phyloP scores from a whole-genome alignment of 2,113 vertebrate genomes.

The Urocolius indicus region DNA sequence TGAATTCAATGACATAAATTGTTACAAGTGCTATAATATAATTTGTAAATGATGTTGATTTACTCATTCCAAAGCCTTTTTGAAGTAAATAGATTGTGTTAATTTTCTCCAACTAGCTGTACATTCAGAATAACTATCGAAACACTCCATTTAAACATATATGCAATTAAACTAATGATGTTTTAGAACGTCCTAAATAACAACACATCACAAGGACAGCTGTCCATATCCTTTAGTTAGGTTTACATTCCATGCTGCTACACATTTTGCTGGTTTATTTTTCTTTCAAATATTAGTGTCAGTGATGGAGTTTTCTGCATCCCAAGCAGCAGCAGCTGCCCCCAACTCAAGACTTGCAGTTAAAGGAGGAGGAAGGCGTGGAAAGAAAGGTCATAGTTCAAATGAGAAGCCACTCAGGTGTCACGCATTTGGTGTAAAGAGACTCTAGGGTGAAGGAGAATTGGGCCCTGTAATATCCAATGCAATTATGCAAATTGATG shows the following conservation, averaged over 20 bases:
- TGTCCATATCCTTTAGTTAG: constrained; percentile 48
- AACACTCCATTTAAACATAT: constrained; percentile 66
- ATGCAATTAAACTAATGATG: constrained; percentile 70
- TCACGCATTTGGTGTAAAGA: neutral
- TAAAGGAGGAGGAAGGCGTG: neutral
- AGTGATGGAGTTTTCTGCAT: neutral
- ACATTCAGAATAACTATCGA: constrained; percentile 39
- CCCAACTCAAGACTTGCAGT: neutral
- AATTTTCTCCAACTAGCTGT: constrained; percentile 67
- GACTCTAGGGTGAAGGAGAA: neutral
- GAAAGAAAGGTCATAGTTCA: neutral
- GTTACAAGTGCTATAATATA: constrained; percentile 37
- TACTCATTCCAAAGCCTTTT: constrained; percentile 55
- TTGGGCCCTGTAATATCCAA: neutral
- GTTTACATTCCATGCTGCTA: neutral
- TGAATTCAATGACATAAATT: constrained; percentile 26
- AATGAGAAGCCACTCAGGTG: neutral
- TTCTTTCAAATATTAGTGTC: neutral
- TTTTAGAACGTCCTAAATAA: constrained; percentile 66
- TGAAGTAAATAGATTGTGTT: constrained; percentile 63
- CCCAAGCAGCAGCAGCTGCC: neutral
- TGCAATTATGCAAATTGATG: neutral
- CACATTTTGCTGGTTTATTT: neutral
- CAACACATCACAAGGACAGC: constrained; percentile 55
- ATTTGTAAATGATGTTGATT: constrained; percentile 67